Conservation (phyloP, 2,113 vertebrate species). For the Heliornis fulica region DNA sequence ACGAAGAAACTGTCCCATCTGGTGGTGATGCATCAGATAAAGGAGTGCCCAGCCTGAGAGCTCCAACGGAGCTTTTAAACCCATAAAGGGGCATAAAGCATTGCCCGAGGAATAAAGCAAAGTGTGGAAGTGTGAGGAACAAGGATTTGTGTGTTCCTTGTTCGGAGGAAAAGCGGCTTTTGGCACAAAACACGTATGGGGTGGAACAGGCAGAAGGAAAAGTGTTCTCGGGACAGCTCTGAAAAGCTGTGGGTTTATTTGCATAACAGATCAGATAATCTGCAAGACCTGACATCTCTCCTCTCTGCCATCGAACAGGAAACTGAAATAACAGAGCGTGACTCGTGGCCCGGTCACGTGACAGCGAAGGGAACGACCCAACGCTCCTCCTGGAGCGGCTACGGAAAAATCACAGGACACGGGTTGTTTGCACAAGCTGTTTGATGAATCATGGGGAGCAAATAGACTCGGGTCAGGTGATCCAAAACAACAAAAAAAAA, state of each 20-base stretch:
- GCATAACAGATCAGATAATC: background rate
- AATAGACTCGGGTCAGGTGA: background rate
- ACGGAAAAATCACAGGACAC: background rate
- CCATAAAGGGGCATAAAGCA: background rate
- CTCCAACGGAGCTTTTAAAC: background rate
- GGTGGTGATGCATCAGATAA: accelerated
- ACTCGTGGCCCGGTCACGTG: background rate
- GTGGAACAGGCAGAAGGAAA: background rate
- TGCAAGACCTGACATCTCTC: background rate
- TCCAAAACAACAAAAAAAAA: background rate
- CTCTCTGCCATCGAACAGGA: slow-evolving; percentile 17
- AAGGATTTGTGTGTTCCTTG: background rate
- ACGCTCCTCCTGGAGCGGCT: background rate
- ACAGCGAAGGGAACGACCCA: too few species aligned
- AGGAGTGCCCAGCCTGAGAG: background rate
- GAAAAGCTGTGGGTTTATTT: background rate
- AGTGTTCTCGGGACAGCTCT: background rate
- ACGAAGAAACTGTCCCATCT: background rate
- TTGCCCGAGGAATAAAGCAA: background rate
- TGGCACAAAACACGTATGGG: accelerated
- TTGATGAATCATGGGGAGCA: background rate
- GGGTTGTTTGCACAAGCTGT: background rate
- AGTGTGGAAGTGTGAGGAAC: accelerated
- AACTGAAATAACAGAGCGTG: slow-evolving; percentile 17
- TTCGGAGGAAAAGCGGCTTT: background rate